These are phyloP conservation scores for Pediacus dermestoides DNA, from an alignment of 2,888 invertebrate genomes.

Conservation along the genomic window DNA sequence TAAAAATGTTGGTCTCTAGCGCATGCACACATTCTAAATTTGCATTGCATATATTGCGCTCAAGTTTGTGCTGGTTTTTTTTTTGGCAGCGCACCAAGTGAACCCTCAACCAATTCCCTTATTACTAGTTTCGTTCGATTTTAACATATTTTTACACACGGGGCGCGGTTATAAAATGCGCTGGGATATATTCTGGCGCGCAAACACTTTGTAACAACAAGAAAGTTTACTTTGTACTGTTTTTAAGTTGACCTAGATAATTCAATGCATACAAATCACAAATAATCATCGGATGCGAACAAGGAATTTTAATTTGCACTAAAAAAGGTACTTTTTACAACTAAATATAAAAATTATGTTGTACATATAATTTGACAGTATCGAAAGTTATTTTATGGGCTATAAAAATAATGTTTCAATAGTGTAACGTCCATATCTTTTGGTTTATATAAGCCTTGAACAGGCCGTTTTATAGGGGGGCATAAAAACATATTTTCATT, in stretches of 20 bases:
- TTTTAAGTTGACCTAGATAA: no score
- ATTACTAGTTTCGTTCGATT: neutral
- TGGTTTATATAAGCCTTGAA: constrained; percentile 19
- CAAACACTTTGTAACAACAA: neutral
- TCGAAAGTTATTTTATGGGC: constrained; percentile 23
- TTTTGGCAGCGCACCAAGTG: neutral
- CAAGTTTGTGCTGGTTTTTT: neutral
- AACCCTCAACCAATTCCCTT: constrained; percentile 1
- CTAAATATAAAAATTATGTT: neutral
- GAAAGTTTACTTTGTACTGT: no score
- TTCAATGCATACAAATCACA: no score
- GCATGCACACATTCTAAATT: neutral
- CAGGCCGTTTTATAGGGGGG: constrained; percentile 1
- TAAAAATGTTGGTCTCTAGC: neutral
- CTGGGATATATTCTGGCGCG: no score
- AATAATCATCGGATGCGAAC: no score
- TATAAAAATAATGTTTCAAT: constrained; percentile 25
- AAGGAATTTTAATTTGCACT: no score
- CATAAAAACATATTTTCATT: constrained; percentile 7
- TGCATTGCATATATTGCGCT: neutral
- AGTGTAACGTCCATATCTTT: constrained; percentile 21
- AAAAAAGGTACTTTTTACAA: no score
- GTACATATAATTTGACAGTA: neutral
- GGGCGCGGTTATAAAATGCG: constrained; percentile 1
- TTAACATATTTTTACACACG: constrained; percentile 2